A percentile compares a stretch with the other conserved stretches of the same genome.
Conservation (phyloP, 2,888 invertebrate species). For the Melanchra persicariae region DNA sequence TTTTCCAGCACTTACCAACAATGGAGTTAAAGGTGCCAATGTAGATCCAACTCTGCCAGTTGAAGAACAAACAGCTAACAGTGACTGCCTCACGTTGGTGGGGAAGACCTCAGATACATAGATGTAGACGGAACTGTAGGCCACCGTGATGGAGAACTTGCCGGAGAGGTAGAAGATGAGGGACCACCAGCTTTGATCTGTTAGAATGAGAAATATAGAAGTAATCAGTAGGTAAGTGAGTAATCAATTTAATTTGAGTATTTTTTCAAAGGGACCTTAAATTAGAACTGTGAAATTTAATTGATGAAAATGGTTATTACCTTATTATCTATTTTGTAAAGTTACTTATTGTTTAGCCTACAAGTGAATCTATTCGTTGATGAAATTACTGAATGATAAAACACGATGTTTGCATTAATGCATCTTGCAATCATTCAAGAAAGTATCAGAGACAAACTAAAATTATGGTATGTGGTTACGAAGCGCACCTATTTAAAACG, state of each 20-base stretch:
- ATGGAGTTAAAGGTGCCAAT: conserved; percentile 92
- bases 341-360: too few relatives aligned
- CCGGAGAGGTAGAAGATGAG: conserved; percentile 91
- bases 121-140: conserved; percentile 92
- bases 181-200: conserved; percentile 85
- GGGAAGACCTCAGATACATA: conserved; percentile 93
- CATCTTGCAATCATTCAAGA: too few relatives aligned
- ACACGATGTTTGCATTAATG: too few relatives aligned
- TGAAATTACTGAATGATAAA: too few relatives aligned
- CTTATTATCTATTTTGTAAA: too few relatives aligned
- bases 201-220: not conserved
- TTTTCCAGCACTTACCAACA: conserved; percentile 91
- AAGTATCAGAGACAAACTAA: too few relatives aligned
- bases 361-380: too few relatives aligned
- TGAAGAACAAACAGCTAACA: conserved; percentile 92
- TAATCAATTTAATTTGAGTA: not conserved
- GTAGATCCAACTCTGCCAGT: conserved; percentile 92
- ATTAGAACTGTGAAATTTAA: not conserved
- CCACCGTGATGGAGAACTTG: conserved; percentile 92
- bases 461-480: too few relatives aligned
- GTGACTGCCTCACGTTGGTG: conserved; percentile 91
- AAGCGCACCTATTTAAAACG: not conserved
- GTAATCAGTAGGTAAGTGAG: not conserved
- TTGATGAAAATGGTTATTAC: not conserved
- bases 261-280: not conserved